Base-by-base conservation (phyloP, 1,140 invertebrate genomes). In the Dryas iulia region DNA sequence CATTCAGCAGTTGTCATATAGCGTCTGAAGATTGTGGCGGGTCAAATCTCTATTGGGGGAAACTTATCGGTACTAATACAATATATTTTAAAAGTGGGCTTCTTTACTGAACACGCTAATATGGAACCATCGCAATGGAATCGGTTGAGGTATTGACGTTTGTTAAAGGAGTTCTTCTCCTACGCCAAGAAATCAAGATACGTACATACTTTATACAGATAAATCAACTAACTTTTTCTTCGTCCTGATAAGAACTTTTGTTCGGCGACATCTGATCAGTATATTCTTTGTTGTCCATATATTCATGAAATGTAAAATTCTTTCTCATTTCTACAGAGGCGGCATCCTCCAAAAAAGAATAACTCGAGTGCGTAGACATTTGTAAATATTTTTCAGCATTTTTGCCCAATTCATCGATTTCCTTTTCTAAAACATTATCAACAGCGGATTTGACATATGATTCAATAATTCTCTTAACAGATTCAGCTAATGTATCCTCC, bases 271-370 rank as follows among this genome's bases (percentile, higher is more conserved):
- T 21, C 14, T 47, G 7, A 7, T 18, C 30, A 31, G 5, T 1
- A 18, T 47, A 21, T 14, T 47, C 18, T 21, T 47, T 18, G 2
- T 21, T 21, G 8, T 47, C 39, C 7, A 47, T 18, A 47, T 10
- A 47, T 5, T 18, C 39, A 21, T 47, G 0, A 47, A 18, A 18
- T 21, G 39, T 47, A 21, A 7, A 21, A 3, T 47, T 47, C 2
- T 10, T 47, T 21, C 2, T 21, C 18, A 47, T 57, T 47, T 82
- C 67, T 35, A 54, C 53, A 18, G 26, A 58, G 47, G 52, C 61
- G 7, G 78, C 80, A 69, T 84, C 81, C 3, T 62, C 60, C 30
- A 86, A 63, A 66, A 84, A 79, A 3, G 86, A 86, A 74, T 81
- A 86, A 26, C 79, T 79, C 0, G 83, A 84, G 14, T 47, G 39